Base-by-base conservation (phyloP, 2,888 invertebrate genomes). In the Strigamia maritima region DNA sequence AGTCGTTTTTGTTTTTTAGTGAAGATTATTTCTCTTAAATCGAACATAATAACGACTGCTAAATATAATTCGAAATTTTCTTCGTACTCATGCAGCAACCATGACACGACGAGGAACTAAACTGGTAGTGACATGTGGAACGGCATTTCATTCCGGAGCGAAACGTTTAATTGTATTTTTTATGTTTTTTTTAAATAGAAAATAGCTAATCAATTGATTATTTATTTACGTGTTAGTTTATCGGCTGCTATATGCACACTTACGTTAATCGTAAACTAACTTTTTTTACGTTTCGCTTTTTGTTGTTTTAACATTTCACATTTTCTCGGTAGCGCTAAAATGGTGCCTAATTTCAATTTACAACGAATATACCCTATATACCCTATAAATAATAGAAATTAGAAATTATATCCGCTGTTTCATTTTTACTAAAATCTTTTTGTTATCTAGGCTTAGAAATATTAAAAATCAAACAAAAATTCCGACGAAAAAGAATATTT, bases 61-160 rank as follows among this genome's bases (percentile, higher is more conserved):
- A 19, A 60, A 22, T 22, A 19, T 22, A 19, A 60, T 60, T 60
- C 60, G 60, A 60, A 60, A 60, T 60, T 60, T 19, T 60, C 60
- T 60, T 60, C 60, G 24, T 60, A n/a, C 49, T 60, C 60, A 60
- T 60, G 60, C 19, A 60, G 60, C 60, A 60, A n/a, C 60, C 60
- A 60, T 60, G 60, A 60, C 60, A 60, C 60, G 60, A 60, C 60
- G 60, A 60, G 60, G 60, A 60, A 60, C 60, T 60, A 60, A 40
- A 40, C 40, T 40, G 31, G 31, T 31, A 40, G n/a, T 60, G 19
- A 60, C 60, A 60, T 60, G 60, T 60, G 60, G 60, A 60, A 60
- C 60, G 60, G 60, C 60, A 60, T 60, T 60, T 60, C 60, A 60
- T 60, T 60, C 60, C 60, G 60, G 60, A 22, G 60, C 60, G 60